These are phyloP conservation scores for Camarhynchus parvulus DNA, from an alignment of 2,113 vertebrate species.

Conservation along the genomic window DNA sequence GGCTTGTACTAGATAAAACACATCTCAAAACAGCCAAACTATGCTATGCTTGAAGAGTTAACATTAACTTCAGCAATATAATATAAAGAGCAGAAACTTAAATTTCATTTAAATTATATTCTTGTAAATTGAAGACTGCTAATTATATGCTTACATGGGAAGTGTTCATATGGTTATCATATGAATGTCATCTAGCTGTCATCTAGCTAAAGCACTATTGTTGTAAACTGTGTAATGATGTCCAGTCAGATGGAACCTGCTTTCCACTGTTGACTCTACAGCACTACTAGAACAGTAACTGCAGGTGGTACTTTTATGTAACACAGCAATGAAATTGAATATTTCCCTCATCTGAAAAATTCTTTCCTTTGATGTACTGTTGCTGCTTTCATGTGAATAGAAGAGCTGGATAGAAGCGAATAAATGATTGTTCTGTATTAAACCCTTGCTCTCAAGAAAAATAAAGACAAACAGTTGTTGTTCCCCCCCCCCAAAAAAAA, in stretches of 20 bases:
- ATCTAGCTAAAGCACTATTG: slow-evolving; percentile 5
- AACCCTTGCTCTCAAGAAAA: not conserved
- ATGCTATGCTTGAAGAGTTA: not conserved
- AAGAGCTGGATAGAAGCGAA: not conserved
- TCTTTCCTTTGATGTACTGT: not conserved
- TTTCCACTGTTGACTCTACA: not conserved
- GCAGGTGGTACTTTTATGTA: not conserved
- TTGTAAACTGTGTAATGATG: not conserved
- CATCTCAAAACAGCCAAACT: not conserved
- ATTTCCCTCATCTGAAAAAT: not conserved
- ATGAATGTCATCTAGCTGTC: not conserved
- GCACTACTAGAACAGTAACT: not conserved
- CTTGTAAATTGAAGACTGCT: slow-evolving; percentile 34
- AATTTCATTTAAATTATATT: slow-evolving; percentile 13
- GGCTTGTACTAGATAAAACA: not conserved
- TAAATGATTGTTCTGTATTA: not conserved
- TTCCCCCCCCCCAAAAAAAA: accelerated
- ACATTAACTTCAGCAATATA: not conserved
- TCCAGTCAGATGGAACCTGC: slow-evolving; percentile 11
- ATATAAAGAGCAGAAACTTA: slow-evolving; percentile 6
- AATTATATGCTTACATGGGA: slow-evolving; percentile 59
- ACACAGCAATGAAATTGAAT: not conserved
- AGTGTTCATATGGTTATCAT: not conserved
- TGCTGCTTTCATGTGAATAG: not conserved
- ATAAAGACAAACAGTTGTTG: too few relatives aligned